Base-by-base conservation (phyloP, 2,113 vertebrate species). In the Hyla sarda region DNA sequence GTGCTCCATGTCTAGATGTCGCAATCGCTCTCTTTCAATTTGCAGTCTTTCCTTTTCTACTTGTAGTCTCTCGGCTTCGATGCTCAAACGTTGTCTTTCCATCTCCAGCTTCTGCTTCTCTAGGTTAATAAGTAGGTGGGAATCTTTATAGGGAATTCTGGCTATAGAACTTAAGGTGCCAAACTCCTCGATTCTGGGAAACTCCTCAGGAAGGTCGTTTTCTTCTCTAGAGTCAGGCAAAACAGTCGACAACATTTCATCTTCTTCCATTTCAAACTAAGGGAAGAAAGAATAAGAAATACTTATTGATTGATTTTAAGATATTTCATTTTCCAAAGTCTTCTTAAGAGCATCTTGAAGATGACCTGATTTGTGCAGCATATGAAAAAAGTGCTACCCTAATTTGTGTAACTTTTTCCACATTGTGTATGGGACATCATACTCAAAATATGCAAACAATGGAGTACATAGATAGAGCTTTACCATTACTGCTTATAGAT, bases 81-180 rank as follows among this genome's bases (percentile, higher is more conserved):
- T 94, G 23, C 95, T 95, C 73, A 98, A 91, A 0, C 97, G 94
- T 60, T 97, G 96, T 10, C 96, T 96, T 84, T 98, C 97, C 89
- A 98, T 84, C 87, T 98, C 96, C 32, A 99, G 89, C 3, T 97
- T 95, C 89, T 98, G 97, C 88, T 96, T 98, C 92, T 98, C 97
- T 82, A 98, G 91, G 65, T 91, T 95, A 13, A 97, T 91, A 45
- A 97, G 93, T 84, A 96, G 84, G n/a, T 96, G 95, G 2, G 96
- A 92, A 88, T 94, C 91, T 86, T 96, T 94, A 21, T 92, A 95
- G 1, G 94, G 91, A 71, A 90, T 88, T 82, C 93, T 90, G 9
- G 95, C 92, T 41, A 95, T 94, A 87, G 96, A 95, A 82, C 90
- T 94, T 25, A 97, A 91, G 69, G 94, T 92, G 76, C 95, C 96